Evolutionary conservation across 2,113 vertebrate species (phyloP).

Genomic region (Gambusia affinis): DNA sequence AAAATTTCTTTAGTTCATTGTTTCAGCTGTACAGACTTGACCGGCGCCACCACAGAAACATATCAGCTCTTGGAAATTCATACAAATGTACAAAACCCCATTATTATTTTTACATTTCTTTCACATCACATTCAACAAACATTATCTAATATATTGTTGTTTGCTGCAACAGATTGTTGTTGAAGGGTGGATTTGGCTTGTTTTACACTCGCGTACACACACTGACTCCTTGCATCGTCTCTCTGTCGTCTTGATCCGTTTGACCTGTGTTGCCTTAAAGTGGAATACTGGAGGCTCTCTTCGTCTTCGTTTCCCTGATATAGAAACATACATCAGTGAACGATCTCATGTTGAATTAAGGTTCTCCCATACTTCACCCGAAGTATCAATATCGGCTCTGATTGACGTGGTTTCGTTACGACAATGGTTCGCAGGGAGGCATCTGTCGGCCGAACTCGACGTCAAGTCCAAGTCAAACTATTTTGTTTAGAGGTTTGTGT

Average conservation of each 20-base stretch:
- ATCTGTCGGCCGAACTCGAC: too few species aligned
- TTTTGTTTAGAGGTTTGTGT: too few species aligned
- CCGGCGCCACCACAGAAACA: neutral
- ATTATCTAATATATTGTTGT: neutral
- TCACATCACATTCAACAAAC: neutral
- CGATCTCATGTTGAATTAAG: neutral
- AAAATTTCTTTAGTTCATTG: too few species aligned
- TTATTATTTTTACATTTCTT: too few species aligned
- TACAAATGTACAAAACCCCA: neutral
- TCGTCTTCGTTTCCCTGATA: neutral
- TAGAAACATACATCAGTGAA: neutral
- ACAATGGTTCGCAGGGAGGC: too few species aligned
- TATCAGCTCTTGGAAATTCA: neutral
- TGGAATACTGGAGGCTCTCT: constrained; percentile 15
- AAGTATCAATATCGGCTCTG: too few species aligned
- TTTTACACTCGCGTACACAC: constrained; percentile 15
- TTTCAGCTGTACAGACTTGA: too few species aligned
- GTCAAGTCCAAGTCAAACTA: too few species aligned
- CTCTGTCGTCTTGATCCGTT: constrained; percentile 12
- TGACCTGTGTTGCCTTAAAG: neutral
- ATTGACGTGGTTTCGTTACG: too few species aligned
- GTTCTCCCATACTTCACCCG: too few species aligned
- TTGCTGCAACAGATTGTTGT: neutral
- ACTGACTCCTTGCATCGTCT: neutral
- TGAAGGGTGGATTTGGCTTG: neutral